phyloP scores from a whole-genome alignment of 2,888 invertebrate species.

The Eumerus sabulonum region DNA sequence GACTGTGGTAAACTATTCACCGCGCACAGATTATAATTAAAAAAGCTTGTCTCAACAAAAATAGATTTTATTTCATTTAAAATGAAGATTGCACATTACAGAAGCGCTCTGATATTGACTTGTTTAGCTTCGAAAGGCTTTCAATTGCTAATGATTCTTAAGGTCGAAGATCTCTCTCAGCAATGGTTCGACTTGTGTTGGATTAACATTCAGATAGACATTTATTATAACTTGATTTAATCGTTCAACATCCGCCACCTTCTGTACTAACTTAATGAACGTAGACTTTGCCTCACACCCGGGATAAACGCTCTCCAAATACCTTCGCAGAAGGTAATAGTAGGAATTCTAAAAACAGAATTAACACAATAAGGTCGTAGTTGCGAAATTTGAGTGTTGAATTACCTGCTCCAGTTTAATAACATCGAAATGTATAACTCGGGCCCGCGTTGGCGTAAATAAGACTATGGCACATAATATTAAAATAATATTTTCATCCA shows the following conservation, averaged over 20 bases:
- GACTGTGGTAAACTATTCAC: too few relatives aligned
- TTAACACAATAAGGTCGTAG: too few relatives aligned
- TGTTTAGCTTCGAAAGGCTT: conserved; percentile 33
- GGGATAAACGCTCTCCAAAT: conserved; percentile 89
- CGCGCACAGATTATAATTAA: too few relatives aligned
- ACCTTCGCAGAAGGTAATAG: conserved; percentile 91
- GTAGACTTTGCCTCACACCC: conserved; percentile 93
- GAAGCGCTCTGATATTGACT: conserved; percentile 62
- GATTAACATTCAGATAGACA: conserved; percentile 95
- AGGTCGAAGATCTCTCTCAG: conserved; percentile 97
- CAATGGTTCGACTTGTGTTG: conserved; percentile 93
- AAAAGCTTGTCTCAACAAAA: conserved; percentile 60
- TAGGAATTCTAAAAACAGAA: conserved; percentile 86
- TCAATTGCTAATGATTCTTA: conserved; percentile 81
- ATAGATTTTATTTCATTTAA: conserved; percentile 64
- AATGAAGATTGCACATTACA: conserved; percentile 66
- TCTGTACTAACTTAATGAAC: conserved; percentile 92
- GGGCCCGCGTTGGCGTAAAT: conserved; percentile 90
- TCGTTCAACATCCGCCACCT: conserved; percentile 92
- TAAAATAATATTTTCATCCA: conserved; percentile 93
- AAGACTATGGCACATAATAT: conserved; percentile 94
- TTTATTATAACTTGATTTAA: conserved; percentile 95
- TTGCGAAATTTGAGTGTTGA: background rate
- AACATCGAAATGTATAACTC: conserved; percentile 90
- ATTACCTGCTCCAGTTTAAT: conserved; percentile 90